These are phyloP conservation scores for Cryptoleucopteryx plumbea DNA, from an alignment of 2,113 vertebrate species.

Conservation along the genomic window DNA sequence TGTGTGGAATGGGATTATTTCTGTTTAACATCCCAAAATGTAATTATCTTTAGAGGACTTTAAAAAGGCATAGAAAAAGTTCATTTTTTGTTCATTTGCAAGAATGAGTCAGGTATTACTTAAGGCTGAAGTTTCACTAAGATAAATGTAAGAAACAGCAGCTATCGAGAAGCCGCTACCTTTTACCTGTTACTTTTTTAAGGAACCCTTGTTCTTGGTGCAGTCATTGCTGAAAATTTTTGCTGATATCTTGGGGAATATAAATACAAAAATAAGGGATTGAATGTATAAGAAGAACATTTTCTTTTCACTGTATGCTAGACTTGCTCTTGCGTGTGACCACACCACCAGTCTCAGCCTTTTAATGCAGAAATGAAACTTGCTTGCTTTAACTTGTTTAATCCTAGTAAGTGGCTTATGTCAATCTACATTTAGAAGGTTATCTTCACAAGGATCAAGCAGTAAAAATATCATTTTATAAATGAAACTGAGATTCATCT, in stretches of 20 bases:
- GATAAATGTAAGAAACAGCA: not conserved
- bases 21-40: not conserved
- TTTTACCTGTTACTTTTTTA: not conserved
- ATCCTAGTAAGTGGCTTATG: not conserved
- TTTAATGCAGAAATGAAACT: not conserved
- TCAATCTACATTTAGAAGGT: not conserved
- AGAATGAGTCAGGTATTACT: not conserved
- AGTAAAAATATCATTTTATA: not conserved
- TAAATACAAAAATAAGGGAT: not conserved
- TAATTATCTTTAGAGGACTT: not conserved
- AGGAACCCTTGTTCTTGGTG: not conserved
- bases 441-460: not conserved
- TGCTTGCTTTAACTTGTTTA: not conserved
- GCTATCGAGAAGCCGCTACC: not conserved
- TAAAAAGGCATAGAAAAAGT: not conserved
- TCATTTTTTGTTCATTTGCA: not conserved
- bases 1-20: not conserved
- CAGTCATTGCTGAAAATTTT: not conserved
- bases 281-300: not conserved
- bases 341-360: not conserved
- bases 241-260: not conserved
- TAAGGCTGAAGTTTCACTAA: constrained; percentile 17
- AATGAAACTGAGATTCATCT: not conserved
- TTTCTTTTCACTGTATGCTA: not conserved
- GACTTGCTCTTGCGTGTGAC: not conserved